Evolutionary conservation across 2,888 invertebrate species (phyloP), one percentile per base, ranked within the genome.

Genomic region (Luperina testacea): DNA sequence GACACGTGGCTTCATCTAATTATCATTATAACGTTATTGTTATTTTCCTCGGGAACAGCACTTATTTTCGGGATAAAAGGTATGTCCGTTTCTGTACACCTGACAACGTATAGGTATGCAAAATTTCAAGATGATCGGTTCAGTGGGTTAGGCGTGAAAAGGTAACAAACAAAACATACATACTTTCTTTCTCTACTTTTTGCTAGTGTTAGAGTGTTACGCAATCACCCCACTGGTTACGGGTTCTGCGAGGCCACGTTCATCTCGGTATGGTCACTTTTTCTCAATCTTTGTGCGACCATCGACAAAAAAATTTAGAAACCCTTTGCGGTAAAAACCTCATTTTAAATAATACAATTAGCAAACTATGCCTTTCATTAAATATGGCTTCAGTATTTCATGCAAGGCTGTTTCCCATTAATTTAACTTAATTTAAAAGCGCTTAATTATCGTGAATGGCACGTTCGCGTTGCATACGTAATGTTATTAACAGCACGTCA

Each of bases 371-470:
- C 57, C 4, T 78, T 65, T 79, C 11, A 64, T n/a, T 65, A 70
- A 69, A 81, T 71, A 57, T 32, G 15, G 53, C 42, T 53, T 45
- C 51, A 48, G 59, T 2, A 76, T 63, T 85, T 69, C 24, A 32
- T 53, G 20, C 32, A 32, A 24, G 17, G 3, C 53, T 53, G 38
- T 57, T 32, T 20, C 38, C 67, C 72, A 72, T 75, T 81, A 61
- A 87, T 86, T 85, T 75, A 72, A 81, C 78, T 87, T 75, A 48
- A 79, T 79, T 84, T 76, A 75, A 84, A 78, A 83, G 84, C 80
- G 38, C 67, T 79, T 84, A 72, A 84, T 86, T 76, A 86, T 65
- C 42, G 27, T 20, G n/a, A 83, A 86, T 84, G 83, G 67, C 80
- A 76, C 64, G 65, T 71, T 51, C 59, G 32, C 63, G 68, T 57